Conservation (phyloP, 2,888 invertebrate genomes). For the Nesidiocoris tenuis region DNA sequence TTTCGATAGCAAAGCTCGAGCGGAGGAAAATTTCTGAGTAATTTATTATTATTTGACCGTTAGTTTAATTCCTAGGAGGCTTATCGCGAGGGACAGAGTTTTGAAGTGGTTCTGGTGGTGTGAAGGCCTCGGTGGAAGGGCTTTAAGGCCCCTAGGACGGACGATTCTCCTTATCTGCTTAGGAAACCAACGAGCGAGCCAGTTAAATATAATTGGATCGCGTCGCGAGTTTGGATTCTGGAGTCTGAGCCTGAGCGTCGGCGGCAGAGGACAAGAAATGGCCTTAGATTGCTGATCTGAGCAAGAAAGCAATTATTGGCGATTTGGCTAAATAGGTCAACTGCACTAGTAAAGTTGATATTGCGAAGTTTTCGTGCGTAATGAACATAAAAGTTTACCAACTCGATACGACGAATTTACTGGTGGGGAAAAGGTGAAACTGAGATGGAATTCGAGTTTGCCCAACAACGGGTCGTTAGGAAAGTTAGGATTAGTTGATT, state of each 20-base stretch:
- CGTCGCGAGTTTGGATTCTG: neutral
- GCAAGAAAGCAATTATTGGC: neutral
- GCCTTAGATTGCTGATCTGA: neutral
- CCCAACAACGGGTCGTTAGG: no score
- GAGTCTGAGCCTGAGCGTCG: neutral
- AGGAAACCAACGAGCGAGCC: conserved; percentile 7
- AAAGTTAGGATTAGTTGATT: no score
- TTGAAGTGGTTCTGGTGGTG: neutral
- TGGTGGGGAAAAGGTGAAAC: no score
- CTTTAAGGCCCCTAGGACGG: neutral
- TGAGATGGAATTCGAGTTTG: no score
- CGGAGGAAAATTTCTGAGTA: conserved; percentile 16
- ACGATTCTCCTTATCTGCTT: conserved; percentile 9
- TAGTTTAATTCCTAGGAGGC: conserved; percentile 18
- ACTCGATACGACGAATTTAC: no score
- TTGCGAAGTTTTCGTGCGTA: neutral
- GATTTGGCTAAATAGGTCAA: neutral
- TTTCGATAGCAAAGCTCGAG: neutral
- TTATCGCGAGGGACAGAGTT: conserved; percentile 3
- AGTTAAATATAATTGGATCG: conserved; percentile 13
- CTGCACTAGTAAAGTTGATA: no score
- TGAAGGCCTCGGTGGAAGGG: neutral
- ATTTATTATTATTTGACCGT: conserved; percentile 35
- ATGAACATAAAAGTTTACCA: no score
- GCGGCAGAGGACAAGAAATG: conserved; percentile 7